Conservation (phyloP, 1,140 invertebrate species). For the Diorhabda carinulata region DNA sequence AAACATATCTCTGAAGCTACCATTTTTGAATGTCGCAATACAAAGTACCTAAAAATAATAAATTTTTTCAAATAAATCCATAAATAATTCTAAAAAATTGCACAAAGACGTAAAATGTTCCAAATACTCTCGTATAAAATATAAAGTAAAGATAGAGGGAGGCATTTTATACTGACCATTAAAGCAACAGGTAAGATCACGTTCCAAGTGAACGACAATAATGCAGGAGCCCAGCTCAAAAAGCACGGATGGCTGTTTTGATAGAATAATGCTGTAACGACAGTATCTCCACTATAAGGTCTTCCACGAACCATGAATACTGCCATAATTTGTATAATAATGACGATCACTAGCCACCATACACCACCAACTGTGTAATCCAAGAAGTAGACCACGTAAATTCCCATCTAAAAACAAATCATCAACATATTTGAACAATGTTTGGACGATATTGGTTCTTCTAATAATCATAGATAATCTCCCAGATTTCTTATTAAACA, state of each 20-base stretch:
- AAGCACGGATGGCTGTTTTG: slow-evolving; percentile 54
- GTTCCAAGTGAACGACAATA: slow-evolving; percentile 86
- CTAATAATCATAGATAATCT: no score
- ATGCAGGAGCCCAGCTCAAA: slow-evolving; percentile 59
- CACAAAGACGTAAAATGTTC: not conserved
- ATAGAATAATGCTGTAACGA: slow-evolving; percentile 66
- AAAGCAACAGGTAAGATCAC: slow-evolving; percentile 74
- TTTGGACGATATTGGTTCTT: no score
- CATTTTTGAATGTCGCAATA: slow-evolving; percentile 72
- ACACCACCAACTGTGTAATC: slow-evolving; percentile 76
- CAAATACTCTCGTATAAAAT: not conserved
- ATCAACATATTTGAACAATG: no score
- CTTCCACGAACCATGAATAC: slow-evolving; percentile 79
- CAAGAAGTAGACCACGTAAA: slow-evolving; percentile 77
- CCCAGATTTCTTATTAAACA: no score
- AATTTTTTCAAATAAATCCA: no score
- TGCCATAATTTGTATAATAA: slow-evolving; percentile 70
- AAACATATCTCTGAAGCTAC: slow-evolving; percentile 69
- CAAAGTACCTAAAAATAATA: slow-evolving; percentile 61
- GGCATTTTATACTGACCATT: slow-evolving; percentile 54
- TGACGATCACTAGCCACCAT: slow-evolving; percentile 82
- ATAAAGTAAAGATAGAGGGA: slow-evolving; percentile 3
- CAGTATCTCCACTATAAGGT: slow-evolving; percentile 77
- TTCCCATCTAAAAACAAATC: slow-evolving; percentile 63
- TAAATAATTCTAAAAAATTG: not conserved